Conservation (phyloP, 2,797 vertebrate species). For the Cossypha niveicapilla region DNA sequence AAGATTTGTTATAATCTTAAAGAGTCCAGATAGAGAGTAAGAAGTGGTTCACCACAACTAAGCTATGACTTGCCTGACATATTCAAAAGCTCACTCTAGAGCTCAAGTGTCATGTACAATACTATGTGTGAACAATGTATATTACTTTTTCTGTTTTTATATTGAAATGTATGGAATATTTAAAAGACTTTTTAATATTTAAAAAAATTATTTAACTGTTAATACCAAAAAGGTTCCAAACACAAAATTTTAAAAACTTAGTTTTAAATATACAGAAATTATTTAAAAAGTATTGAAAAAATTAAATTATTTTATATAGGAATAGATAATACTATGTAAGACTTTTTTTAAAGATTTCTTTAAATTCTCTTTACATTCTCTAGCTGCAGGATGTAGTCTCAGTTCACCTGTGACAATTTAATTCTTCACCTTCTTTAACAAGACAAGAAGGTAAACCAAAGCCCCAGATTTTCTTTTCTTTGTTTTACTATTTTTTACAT, state of each 20-base stretch:
- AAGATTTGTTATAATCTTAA: background rate
- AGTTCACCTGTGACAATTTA: constrained; percentile 10
- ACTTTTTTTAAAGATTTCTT: constrained; percentile 36
- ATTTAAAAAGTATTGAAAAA: constrained; percentile 47
- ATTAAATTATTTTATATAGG: constrained; percentile 59
- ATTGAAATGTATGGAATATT: constrained; percentile 53
- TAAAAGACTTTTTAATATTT: constrained; percentile 53
- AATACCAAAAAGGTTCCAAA: constrained; percentile 6
- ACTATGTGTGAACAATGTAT: constrained; percentile 49
- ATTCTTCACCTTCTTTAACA: constrained; percentile 2
- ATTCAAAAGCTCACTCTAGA: constrained; percentile 23
- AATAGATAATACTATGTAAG: constrained; percentile 12
- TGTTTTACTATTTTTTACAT: constrained; percentile 36
- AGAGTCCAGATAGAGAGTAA: background rate
- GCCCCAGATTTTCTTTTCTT: constrained; percentile 8
- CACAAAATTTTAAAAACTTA: constrained; percentile 28
- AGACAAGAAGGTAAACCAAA: constrained; percentile 15
- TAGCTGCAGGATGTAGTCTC: background rate
- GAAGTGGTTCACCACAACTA: background rate
- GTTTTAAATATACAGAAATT: constrained; percentile 53
- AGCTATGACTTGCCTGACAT: constrained; percentile 1
- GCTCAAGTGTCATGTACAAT: constrained; percentile 44
- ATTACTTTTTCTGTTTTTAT: constrained; percentile 50
- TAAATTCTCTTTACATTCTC: constrained; percentile 21
- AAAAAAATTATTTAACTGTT: background rate